Conservation (phyloP, 2,888 invertebrate genomes). For the Orchesella flavescens region DNA sequence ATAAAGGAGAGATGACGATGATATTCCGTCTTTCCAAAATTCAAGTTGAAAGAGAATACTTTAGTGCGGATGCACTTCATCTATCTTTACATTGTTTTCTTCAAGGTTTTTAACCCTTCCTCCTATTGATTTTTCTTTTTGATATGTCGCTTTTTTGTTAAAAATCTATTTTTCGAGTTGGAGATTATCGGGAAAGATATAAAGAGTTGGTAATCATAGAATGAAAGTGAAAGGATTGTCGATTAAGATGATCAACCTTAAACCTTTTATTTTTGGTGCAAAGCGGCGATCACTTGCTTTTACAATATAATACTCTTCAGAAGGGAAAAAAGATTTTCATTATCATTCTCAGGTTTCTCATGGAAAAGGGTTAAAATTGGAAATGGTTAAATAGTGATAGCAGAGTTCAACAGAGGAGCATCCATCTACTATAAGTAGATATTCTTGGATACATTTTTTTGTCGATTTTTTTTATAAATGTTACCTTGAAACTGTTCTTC, state of each 20-base stretch:
- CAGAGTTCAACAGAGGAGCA: too few species aligned
- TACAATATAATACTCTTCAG: not conserved
- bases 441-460: not conserved
- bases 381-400: not conserved
- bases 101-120: slow-evolving; percentile 58
- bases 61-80: not conserved
- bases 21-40: slow-evolving; percentile 17
- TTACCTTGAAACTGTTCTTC: slow-evolving; percentile 24
- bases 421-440: too few species aligned
- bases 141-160: slow-evolving; percentile 35
- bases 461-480: slow-evolving; percentile 7
- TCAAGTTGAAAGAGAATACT: slow-evolving; percentile 9
- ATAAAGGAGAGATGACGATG: slow-evolving; percentile 4
- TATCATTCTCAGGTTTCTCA: slow-evolving; percentile 29
- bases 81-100: slow-evolving; percentile 26
- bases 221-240: slow-evolving; percentile 56
- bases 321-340: not conserved
- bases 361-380: slow-evolving; percentile 26
- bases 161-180: slow-evolving; percentile 39
- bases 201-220: slow-evolving; percentile 24
- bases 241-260: not conserved
- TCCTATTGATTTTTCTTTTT: slow-evolving; percentile 50
- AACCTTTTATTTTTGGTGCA: not conserved
- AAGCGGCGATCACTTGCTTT: not conserved
- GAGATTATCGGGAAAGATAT: slow-evolving; percentile 18